Conservation (phyloP, 2,888 invertebrate genomes). For the Conus canariensis region DNA sequence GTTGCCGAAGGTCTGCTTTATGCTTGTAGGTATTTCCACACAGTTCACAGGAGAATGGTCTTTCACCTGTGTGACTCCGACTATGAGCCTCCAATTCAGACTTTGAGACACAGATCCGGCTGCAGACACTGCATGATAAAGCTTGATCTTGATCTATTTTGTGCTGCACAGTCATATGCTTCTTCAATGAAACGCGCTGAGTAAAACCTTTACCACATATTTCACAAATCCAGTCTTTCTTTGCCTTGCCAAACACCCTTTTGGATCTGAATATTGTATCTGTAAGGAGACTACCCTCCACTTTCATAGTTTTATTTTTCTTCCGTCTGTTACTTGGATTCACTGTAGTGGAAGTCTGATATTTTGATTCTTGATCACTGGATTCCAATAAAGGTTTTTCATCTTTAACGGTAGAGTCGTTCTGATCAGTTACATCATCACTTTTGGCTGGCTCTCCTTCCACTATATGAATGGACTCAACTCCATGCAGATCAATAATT, state of each 20-base stretch:
- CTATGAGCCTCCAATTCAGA: conserved; percentile 8
- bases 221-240: background rate
- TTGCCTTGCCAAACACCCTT: background rate
- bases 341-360: background rate
- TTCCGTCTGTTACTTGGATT: background rate
- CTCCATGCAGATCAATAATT: background rate
- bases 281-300: background rate
- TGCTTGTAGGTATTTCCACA: conserved; percentile 43
- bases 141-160: background rate
- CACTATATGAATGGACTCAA: background rate
- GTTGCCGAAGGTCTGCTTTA: conserved; percentile 23
- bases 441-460: background rate
- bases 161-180: background rate
- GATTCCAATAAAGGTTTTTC: background rate
- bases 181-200: background rate
- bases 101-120: background rate
- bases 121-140: background rate
- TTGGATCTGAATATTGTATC: background rate
- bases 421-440: background rate
- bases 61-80: conserved; percentile 35
- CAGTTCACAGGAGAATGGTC: conserved; percentile 5
- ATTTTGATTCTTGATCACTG: background rate
- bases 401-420: background rate
- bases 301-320: background rate
- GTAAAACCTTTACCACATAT: background rate